Evolutionary conservation across 2,797 vertebrate genomes (phyloP).

Genomic region (Hydrophis major): DNA sequence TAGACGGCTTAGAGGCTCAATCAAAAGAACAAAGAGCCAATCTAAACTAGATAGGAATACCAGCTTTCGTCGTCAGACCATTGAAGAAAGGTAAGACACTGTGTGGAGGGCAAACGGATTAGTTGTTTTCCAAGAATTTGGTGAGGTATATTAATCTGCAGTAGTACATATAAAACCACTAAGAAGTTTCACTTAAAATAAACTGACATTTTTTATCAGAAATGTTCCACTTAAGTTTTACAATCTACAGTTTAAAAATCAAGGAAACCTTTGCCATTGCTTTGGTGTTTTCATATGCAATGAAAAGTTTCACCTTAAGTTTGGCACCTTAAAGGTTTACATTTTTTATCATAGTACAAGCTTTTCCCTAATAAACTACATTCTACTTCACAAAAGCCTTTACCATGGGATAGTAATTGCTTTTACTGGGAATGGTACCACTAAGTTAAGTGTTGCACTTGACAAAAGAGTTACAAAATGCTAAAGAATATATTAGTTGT

Average conservation of each 20-base stretch:
- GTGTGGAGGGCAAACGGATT: not conserved
- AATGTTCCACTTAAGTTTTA: rapidly evolving
- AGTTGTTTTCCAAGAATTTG: not conserved
- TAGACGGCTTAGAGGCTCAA: constrained; percentile 95
- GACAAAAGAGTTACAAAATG: not conserved
- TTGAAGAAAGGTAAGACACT: constrained; percentile 85
- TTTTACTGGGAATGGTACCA: not conserved
- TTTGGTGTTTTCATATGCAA: not conserved
- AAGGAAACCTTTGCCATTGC: not conserved
- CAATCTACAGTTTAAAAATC: not conserved
- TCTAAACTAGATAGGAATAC: constrained; percentile 92
- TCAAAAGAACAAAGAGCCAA: constrained; percentile 97
- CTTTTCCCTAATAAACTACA: not conserved
- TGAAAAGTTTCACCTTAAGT: not conserved
- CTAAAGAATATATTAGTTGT: not conserved
- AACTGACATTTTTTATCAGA: not conserved
- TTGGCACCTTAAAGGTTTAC: not conserved
- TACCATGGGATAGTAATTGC: not conserved
- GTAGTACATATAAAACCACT: not conserved
- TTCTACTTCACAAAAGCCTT: not conserved
- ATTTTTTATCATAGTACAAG: not conserved
- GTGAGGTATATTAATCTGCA: rapidly evolving
- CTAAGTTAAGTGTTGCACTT: not conserved
- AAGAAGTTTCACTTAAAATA: not conserved
- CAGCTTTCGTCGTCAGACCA: constrained; percentile 83